Evolutionary conservation across 2,797 vertebrate genomes (phyloP).

Genomic region (Phataginus tetradactyla): DNA sequence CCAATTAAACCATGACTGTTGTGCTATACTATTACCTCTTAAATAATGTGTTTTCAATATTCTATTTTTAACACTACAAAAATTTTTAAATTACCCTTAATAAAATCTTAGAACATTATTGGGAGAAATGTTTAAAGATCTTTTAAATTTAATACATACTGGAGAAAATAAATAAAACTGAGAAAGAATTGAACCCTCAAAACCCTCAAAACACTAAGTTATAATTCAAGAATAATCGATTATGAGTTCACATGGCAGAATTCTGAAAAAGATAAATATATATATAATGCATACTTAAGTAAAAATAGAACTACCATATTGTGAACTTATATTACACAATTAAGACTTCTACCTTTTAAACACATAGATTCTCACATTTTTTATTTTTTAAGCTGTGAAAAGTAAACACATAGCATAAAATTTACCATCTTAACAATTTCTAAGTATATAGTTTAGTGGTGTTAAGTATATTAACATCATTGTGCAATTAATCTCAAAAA

Average conservation of each 20-base stretch:
- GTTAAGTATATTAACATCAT: neutral
- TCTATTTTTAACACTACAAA: neutral
- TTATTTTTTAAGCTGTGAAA: neutral
- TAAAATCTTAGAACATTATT: neutral
- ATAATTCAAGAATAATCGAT: neutral
- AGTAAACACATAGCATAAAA: neutral
- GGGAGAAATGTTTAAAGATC: neutral
- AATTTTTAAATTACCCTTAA: neutral
- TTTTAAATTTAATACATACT: neutral
- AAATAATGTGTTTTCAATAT: neutral
- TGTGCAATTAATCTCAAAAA: neutral
- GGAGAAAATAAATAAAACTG: neutral
- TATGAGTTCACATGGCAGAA: neutral
- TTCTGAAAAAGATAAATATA: neutral
- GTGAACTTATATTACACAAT: neutral
- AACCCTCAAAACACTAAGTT: neutral
- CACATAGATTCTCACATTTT: neutral
- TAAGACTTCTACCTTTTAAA: neutral
- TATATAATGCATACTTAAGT: neutral
- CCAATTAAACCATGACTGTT: neutral
- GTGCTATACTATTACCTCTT: neutral
- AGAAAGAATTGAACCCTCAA: neutral
- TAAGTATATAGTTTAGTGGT: neutral
- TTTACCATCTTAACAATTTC: neutral
- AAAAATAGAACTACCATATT: neutral